Base-by-base conservation (phyloP, 2,113 vertebrate genomes). In the Trematocara zebra region DNA sequence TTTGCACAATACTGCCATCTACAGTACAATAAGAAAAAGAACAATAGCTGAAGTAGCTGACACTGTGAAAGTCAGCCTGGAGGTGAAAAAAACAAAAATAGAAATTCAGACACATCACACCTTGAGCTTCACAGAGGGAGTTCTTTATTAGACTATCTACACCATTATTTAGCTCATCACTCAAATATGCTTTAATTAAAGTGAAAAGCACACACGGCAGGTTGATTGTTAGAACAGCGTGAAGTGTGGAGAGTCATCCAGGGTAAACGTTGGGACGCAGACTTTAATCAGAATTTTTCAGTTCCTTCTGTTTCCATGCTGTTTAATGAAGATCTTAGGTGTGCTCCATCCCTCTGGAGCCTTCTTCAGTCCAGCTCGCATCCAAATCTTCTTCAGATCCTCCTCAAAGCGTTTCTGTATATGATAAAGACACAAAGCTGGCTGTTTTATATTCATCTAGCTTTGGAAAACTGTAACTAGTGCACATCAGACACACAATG, bases 271-370 rank as follows among this genome's bases (percentile, higher is more conserved):
- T 26, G 76, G 6, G 17, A 59, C 35, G 15, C 35, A 56, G 37
- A 76, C 56, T 72, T 33, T 3, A 33, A 33, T 20, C 6, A 14
- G 33, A 28, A 28, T 44, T 28, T 20, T 42, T 96, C 89, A 95
- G 78, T 93, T 69, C 12, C 11, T 80, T 87, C 79, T 93, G 57
- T 76, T 89, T 56, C 93, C 85, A 3, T 95, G 78, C 7, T 95
- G 94, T 82, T 92, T 97, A 87, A 98, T 26, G 91, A 95, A 99
- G 89, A 99, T 96, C 92, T 98, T 97, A 12, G 99, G 98, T 3
- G 96, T 79, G 5, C 91, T 94, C 98, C 98, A 99, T 26, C 97
- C 98, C 0, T 96, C 95, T 0, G 98, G 97, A 15, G 97, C 87
- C 4, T 90, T 95, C 93, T 95, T 98, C 91, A 99, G 94, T 53